phyloP scores from a whole-genome alignment of 2,797 vertebrate genomes.

The Denticeps clupeoides region DNA sequence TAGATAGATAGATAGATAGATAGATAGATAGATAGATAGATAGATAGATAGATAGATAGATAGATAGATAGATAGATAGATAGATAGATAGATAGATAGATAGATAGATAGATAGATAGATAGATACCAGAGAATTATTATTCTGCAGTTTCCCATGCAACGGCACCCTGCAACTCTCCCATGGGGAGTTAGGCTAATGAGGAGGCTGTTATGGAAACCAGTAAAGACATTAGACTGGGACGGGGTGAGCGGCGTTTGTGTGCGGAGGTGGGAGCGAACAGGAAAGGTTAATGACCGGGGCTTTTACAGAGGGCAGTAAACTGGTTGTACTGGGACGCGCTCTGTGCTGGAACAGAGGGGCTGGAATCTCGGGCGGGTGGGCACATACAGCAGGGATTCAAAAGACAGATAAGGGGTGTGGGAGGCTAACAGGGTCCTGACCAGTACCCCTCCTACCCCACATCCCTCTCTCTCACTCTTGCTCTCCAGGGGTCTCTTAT shows the following conservation, averaged over 20 bases:
- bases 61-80: slow-evolving; percentile 22
- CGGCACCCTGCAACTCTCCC: slow-evolving; percentile 19
- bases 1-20: slow-evolving; percentile 46
- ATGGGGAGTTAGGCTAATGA: slow-evolving; percentile 41
- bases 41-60: slow-evolving; percentile 22
- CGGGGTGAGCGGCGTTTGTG: slow-evolving; percentile 2
- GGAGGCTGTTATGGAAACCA: slow-evolving; percentile 44
- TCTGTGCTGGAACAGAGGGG: slow-evolving; percentile 25
- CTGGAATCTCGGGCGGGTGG: slow-evolving; percentile 43
- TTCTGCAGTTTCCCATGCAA: slow-evolving; percentile 20
- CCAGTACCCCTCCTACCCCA: slow-evolving; percentile 44
- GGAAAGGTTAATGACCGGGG: slow-evolving; percentile 50
- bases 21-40: slow-evolving; percentile 44
- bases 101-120: background rate
- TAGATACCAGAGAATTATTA: too few relatives aligned
- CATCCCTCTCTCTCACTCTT: slow-evolving; percentile 1
- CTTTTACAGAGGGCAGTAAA: slow-evolving; percentile 41
- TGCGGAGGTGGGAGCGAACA: slow-evolving; percentile 37
- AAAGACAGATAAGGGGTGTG: slow-evolving; percentile 51
- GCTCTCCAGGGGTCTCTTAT: slow-evolving; percentile 31
- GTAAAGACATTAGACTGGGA: slow-evolving; percentile 47
- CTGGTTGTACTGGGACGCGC: slow-evolving; percentile 37
- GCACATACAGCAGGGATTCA: slow-evolving; percentile 40
- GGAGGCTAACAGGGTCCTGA: slow-evolving; percentile 54
- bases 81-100: background rate